Evolutionary conservation across 2,888 invertebrate species (phyloP).

Genomic region (Dascillus cervinus): DNA sequence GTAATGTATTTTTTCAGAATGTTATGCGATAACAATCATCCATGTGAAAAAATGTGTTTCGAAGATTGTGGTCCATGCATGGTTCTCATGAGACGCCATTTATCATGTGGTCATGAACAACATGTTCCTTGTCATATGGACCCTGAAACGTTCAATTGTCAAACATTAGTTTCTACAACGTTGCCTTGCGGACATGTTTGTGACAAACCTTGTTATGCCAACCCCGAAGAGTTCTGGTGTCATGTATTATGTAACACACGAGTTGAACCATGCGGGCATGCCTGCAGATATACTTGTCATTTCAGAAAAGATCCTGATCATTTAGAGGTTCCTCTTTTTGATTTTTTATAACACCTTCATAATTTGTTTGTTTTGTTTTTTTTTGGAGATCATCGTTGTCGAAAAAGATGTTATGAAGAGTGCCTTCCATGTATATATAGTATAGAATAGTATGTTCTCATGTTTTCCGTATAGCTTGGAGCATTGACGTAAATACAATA

Average conservation of each 20-base stretch:
- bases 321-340: constrained; percentile 38
- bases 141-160: constrained; percentile 34
- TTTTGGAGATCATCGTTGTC: constrained; percentile 22
- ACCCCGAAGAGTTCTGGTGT: constrained; percentile 39
- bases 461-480: constrained; percentile 38
- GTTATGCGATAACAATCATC: constrained; percentile 46
- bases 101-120: constrained; percentile 47
- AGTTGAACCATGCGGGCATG: constrained; percentile 55
- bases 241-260: constrained; percentile 45
- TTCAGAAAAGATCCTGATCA: constrained; percentile 53
- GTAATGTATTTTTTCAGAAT: too few relatives aligned
- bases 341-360: too few relatives aligned
- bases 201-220: constrained; percentile 41
- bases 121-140: constrained; percentile 43
- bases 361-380: too few relatives aligned
- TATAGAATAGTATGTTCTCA: constrained; percentile 46
- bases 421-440: constrained; percentile 46
- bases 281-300: constrained; percentile 52
- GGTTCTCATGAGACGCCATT: constrained; percentile 36
- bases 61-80: constrained; percentile 43
- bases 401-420: constrained; percentile 43
- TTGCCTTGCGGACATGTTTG: constrained; percentile 34
- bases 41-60: constrained; percentile 46
- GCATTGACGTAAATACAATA: constrained; percentile 35
- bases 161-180: constrained; percentile 20